These are phyloP conservation scores for Lordiphosa fenestrarum DNA, from an alignment of 2,888 invertebrate species.

Conservation along the genomic window DNA sequence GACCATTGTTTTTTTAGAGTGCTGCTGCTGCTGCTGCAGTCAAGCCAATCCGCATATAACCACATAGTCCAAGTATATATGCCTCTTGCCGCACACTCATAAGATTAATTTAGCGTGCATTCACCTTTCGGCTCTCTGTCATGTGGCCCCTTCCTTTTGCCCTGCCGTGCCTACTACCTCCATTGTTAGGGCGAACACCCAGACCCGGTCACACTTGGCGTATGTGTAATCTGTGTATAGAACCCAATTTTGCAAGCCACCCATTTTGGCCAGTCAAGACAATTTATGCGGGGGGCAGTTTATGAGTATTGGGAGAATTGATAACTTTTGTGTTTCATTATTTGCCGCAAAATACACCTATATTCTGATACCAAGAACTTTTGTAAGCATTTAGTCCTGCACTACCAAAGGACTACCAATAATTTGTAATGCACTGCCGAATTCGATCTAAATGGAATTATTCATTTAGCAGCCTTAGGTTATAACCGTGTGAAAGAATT, in stretches of 20 bases:
- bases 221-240: slow-evolving; percentile 38
- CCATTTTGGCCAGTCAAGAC: slow-evolving; percentile 16
- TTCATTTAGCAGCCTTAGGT: too few relatives aligned
- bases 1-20: slow-evolving; percentile 27
- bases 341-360: too few relatives aligned
- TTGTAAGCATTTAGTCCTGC: too few relatives aligned
- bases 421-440: too few relatives aligned
- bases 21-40: slow-evolving; percentile 7
- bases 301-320: slow-evolving; percentile 3
- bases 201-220: slow-evolving; percentile 24
- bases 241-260: slow-evolving; percentile 37
- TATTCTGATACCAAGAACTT: too few relatives aligned
- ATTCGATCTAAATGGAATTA: too few relatives aligned
- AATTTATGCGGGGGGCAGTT: not conserved
- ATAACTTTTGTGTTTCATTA: not conserved
- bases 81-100: slow-evolving; percentile 6
- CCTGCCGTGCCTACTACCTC: slow-evolving; percentile 10
- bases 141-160: too few relatives aligned
- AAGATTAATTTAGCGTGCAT: slow-evolving; percentile 57
- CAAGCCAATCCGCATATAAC: slow-evolving; percentile 8
- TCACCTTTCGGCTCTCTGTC: slow-evolving; percentile 47
- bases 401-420: too few relatives aligned
- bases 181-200: slow-evolving; percentile 17
- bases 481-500: too few relatives aligned
- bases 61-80: slow-evolving; percentile 3